phyloP scores from a whole-genome alignment of 2,113 vertebrate genomes.

The Poecilia latipinna region DNA sequence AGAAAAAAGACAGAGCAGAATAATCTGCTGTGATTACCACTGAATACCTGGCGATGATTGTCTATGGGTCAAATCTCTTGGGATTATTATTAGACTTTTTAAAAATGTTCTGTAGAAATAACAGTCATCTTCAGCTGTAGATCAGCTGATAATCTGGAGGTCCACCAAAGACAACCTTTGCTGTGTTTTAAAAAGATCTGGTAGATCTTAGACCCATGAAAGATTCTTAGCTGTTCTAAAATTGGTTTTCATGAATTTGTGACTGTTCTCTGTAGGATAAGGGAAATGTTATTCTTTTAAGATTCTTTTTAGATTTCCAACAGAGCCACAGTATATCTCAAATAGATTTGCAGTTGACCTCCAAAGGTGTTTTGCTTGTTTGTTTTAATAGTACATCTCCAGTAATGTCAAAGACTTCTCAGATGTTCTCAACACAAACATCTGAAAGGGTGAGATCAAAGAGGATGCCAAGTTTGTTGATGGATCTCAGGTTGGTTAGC shows the following conservation, averaged over 20 bases:
- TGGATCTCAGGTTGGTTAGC: slow-evolving; percentile 9
- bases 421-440: slow-evolving; percentile 22
- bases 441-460: slow-evolving; percentile 34
- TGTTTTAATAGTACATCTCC: not conserved
- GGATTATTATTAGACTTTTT: not conserved
- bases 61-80: not conserved
- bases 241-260: not conserved
- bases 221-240: not conserved
- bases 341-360: not conserved
- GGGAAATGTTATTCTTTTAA: not conserved
- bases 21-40: not conserved
- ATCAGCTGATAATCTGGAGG: not conserved
- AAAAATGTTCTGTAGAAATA: not conserved
- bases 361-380: no score
- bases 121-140: not conserved
- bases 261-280: not conserved
- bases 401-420: slow-evolving; percentile 1
- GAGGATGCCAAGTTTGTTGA: slow-evolving; percentile 16
- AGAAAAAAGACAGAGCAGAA: not conserved
- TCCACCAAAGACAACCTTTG: not conserved
- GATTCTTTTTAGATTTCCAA: no score
- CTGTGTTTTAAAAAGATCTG: not conserved
- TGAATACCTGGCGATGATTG: not conserved
- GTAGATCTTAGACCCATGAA: not conserved
- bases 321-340: not conserved